These are phyloP conservation scores for Maniola jurtina DNA, from an alignment of 1,140 invertebrate species.

Conservation along the genomic window DNA sequence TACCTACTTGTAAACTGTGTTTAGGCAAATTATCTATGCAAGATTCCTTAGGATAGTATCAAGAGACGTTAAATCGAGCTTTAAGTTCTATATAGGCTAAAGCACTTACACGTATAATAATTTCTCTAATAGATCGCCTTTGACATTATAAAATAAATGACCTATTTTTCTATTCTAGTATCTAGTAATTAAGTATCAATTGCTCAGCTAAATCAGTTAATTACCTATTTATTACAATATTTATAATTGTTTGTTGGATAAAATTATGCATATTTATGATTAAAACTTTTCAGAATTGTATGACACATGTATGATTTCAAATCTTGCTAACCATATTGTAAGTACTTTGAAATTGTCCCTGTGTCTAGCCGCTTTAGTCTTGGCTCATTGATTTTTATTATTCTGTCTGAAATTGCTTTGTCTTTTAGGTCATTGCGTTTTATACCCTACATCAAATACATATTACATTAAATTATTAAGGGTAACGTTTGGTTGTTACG, in stretches of 20 bases:
- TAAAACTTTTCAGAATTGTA: neutral
- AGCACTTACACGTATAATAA: neutral
- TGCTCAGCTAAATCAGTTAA: too few relatives aligned
- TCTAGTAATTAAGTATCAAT: too few relatives aligned
- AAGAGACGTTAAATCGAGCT: constrained; percentile 31
- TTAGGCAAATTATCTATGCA: constrained; percentile 62
- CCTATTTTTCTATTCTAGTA: too few relatives aligned
- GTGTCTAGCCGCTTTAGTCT: constrained; percentile 31
- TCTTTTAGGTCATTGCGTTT: constrained; percentile 23
- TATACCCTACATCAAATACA: neutral
- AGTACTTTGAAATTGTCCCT: neutral
- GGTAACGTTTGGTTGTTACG: neutral
- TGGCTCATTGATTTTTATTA: constrained; percentile 38
- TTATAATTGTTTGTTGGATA: too few relatives aligned
- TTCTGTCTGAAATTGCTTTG: constrained; percentile 21
- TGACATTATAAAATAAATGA: neutral
- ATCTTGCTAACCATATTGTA: neutral
- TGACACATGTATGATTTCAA: neutral
- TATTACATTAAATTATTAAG: neutral
- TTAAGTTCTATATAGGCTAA: constrained; percentile 9
- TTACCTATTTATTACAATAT: too few relatives aligned
- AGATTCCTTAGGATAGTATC: constrained; percentile 42
- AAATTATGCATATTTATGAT: too few relatives aligned
- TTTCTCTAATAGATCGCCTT: constrained; percentile 5
- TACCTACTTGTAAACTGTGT: constrained; percentile 45